A percentile compares a stretch with the other conserved stretches of the same genome.
Conservation (phyloP, 2,888 invertebrate species). For the Octonoba sinensis region DNA sequence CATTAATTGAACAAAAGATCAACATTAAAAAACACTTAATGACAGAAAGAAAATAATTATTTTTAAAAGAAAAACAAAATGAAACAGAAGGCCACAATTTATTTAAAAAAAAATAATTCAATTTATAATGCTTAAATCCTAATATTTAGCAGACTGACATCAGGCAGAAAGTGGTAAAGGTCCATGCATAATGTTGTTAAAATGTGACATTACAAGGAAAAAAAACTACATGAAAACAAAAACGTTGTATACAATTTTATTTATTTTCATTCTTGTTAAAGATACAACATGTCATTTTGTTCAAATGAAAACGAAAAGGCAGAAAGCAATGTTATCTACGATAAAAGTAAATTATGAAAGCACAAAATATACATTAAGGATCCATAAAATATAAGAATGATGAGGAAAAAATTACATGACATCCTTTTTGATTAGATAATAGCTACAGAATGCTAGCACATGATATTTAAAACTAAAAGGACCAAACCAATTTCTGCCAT, state of each 20-base stretch:
- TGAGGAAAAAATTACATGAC: constrained; percentile 26
- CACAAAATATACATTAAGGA: constrained; percentile 40
- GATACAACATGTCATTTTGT: constrained; percentile 30
- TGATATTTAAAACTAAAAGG: constrained; percentile 26
- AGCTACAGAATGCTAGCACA: too few relatives aligned
- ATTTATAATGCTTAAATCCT: neutral
- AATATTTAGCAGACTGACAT: constrained; percentile 52
- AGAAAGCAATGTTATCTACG: constrained; percentile 6
- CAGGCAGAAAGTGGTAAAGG: constrained; percentile 59
- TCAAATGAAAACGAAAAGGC: constrained; percentile 17
- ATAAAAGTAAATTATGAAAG: constrained; percentile 23
- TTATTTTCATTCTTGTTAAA: constrained; percentile 53
- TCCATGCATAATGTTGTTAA: constrained; percentile 5
- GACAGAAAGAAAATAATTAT: neutral
- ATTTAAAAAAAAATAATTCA: neutral
- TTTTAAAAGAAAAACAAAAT: neutral
- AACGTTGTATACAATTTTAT: constrained; percentile 1
- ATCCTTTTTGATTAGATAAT: neutral
- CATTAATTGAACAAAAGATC: neutral
- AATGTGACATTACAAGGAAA: constrained; percentile 7
- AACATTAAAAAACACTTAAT: neutral
- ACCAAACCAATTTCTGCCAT: constrained; percentile 59
- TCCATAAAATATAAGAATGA: constrained; percentile 35
- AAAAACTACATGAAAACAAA: constrained; percentile 14
- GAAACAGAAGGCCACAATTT: neutral